Conservation (phyloP, 2,113 vertebrate genomes). For the Coptodon rendalli region DNA sequence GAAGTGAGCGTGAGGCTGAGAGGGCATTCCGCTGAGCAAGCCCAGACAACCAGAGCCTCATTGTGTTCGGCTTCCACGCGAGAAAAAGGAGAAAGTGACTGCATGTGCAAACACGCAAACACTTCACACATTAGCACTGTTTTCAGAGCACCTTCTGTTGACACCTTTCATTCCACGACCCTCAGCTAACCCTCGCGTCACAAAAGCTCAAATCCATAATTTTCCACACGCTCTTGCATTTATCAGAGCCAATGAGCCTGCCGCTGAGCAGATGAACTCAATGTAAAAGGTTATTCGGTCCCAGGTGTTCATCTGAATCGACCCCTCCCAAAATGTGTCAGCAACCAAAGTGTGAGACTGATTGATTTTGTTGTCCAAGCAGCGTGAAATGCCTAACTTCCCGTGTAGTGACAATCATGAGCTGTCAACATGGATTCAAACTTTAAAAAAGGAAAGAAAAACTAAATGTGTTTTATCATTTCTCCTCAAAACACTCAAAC, state of each 20-base stretch:
- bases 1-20: constrained; percentile 47
- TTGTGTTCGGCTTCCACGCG: constrained; percentile 37
- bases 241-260: neutral
- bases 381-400: neutral
- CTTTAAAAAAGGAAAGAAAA: neutral
- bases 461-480: neutral
- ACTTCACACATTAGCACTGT: constrained; percentile 37
- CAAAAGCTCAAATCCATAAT: constrained; percentile 8
- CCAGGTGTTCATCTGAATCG: neutral
- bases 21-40: constrained; percentile 65
- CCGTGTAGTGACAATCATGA: no score
- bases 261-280: neutral
- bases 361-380: neutral
- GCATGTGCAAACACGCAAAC: constrained; percentile 46
- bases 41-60: constrained; percentile 54
- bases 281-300: neutral
- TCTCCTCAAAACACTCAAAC: neutral
- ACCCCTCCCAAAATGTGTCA: neutral
- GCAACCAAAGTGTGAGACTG: neutral
- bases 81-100: constrained; percentile 46
- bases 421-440: neutral
- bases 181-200: neutral
- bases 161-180: constrained; percentile 34
- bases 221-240: neutral
- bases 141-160: constrained; percentile 23